phyloP scores from a whole-genome alignment of 2,888 invertebrate genomes.

The Thereva unica region DNA sequence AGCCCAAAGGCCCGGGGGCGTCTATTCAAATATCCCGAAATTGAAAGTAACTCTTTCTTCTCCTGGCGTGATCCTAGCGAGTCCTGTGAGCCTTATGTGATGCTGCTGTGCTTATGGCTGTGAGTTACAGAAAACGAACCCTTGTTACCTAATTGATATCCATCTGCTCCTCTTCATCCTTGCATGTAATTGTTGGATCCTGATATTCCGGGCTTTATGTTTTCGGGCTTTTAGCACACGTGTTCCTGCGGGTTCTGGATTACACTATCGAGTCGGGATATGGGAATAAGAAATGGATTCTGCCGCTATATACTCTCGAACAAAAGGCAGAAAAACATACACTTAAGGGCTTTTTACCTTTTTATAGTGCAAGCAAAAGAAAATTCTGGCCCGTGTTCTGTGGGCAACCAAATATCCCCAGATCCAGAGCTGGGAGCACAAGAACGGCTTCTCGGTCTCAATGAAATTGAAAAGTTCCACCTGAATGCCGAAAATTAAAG shows the following conservation, averaged over 20 bases:
- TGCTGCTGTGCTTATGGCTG: too few species aligned
- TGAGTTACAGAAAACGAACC: slow-evolving; percentile 12
- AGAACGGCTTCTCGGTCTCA: slow-evolving; percentile 1
- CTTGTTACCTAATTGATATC: slow-evolving; percentile 30
- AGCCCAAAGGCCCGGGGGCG: slow-evolving; percentile 11
- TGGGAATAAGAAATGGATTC: too few species aligned
- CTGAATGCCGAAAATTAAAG: slow-evolving; percentile 17
- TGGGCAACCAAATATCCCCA: background rate
- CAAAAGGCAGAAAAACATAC: slow-evolving; percentile 19
- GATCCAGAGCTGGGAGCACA: background rate
- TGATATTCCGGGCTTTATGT: background rate
- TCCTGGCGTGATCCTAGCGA: background rate
- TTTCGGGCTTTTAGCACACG: background rate
- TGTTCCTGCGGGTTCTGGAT: too few species aligned
- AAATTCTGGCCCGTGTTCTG: slow-evolving; percentile 2
- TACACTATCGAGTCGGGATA: too few species aligned
- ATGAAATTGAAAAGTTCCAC: slow-evolving; percentile 16
- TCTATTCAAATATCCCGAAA: slow-evolving; percentile 31
- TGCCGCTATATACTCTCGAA: too few species aligned
- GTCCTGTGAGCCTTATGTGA: too few species aligned
- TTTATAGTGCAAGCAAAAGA: slow-evolving; percentile 3
- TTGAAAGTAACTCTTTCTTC: slow-evolving; percentile 29
- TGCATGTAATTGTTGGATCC: slow-evolving; percentile 19
- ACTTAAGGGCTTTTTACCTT: slow-evolving; percentile 2
- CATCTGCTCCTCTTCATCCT: slow-evolving; percentile 25